These are phyloP conservation scores for Diorhabda elongata DNA, from an alignment of 1,140 invertebrate species.

Conservation along the genomic window DNA sequence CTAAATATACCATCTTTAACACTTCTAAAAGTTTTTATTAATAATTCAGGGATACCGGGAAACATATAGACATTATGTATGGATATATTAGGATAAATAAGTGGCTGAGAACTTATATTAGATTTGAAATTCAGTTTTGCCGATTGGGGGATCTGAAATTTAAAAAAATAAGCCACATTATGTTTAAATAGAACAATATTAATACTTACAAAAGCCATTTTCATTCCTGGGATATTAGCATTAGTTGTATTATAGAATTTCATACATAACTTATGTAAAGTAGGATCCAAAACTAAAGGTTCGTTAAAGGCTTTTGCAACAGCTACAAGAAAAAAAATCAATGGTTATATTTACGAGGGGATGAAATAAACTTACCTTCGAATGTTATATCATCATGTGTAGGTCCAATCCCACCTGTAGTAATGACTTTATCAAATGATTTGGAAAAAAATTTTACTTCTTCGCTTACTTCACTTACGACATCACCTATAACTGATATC, in stretches of 20 bases:
- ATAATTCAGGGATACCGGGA: conserved; percentile 69
- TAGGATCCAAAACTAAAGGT: conserved; percentile 55
- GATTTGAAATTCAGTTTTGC: conserved; percentile 49
- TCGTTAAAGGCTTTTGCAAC: conserved; percentile 69
- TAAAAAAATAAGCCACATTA: conserved; percentile 17
- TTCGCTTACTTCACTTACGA: conserved; percentile 62
- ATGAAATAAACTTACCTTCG: conserved; percentile 51
- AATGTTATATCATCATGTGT: conserved; percentile 85
- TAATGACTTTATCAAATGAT: conserved; percentile 64
- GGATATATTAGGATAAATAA: conserved; percentile 62
- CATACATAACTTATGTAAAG: conserved; percentile 57
- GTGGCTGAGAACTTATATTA: conserved; percentile 32
- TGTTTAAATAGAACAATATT: background rate
- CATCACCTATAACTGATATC: conserved; percentile 70
- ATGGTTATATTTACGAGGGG: background rate
- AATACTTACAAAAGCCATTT: conserved; percentile 46
- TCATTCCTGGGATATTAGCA: conserved; percentile 48
- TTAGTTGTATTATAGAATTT: conserved; percentile 47
- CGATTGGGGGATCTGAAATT: conserved; percentile 49
- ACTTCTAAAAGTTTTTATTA: conserved; percentile 56
- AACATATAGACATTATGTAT: conserved; percentile 73
- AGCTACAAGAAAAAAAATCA: conserved; percentile 40
- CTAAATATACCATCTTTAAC: conserved; percentile 46
- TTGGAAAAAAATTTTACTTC: conserved; percentile 66
- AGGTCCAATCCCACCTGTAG: conserved; percentile 77